These are phyloP conservation scores for Lethenteron camtschaticum DNA, from an alignment of 2,113 vertebrate species.

Conservation along the genomic window DNA sequence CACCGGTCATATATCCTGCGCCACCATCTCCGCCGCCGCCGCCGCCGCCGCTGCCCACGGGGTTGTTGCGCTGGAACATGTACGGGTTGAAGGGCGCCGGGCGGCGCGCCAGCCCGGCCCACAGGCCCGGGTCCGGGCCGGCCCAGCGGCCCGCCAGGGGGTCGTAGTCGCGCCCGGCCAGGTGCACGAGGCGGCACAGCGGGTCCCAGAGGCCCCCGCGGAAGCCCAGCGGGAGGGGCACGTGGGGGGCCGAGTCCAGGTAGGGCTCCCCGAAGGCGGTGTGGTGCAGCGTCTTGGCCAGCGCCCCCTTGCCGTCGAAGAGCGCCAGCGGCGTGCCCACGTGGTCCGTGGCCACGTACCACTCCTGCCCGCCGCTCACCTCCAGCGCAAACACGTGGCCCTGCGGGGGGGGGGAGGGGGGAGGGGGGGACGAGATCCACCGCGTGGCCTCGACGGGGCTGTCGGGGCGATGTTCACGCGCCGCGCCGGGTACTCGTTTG, in stretches of 20 bases:
- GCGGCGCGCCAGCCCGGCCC: neutral
- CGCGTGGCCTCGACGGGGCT: too few species aligned
- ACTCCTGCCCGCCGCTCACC: neutral
- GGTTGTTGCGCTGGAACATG: conserved; percentile 2
- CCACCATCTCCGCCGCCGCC: too few species aligned
- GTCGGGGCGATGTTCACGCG: too few species aligned
- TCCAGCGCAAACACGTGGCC: neutral
- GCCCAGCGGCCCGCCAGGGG: neutral
- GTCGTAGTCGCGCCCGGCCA: conserved; percentile 3
- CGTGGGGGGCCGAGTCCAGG: neutral
- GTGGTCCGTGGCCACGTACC: neutral
- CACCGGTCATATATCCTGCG: too few species aligned
- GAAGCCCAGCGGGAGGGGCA: neutral
- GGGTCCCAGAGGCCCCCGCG: neutral
- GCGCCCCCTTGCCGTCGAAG: neutral
- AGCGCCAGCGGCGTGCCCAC: neutral
- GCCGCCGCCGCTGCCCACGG: neutral
- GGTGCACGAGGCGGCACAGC: neutral
- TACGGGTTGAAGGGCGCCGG: neutral
- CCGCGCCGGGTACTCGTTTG: too few species aligned
- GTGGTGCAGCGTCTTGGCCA: neutral
- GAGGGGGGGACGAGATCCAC: too few species aligned
- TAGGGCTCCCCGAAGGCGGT: neutral
- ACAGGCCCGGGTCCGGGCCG: neutral
- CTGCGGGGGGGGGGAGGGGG: neutral